A percentile compares a stretch with the other conserved stretches of the same genome.
Conservation (phyloP, 2,113 vertebrate genomes). For the Oxygymnocypris stewartii region DNA sequence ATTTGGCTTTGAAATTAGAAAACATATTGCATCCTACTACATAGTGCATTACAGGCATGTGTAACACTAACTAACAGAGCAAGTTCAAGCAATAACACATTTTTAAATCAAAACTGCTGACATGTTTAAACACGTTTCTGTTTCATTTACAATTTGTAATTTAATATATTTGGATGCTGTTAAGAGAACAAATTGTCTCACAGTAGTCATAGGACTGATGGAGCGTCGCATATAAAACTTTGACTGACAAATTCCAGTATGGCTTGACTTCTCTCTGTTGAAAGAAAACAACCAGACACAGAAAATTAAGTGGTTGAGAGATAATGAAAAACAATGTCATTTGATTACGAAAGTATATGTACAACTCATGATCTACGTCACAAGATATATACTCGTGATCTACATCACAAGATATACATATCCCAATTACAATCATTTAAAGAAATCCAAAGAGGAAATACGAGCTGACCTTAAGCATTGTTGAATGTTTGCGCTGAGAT, state of each 20-base stretch:
- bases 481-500: neutral
- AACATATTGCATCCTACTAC: neutral
- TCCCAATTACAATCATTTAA: no score
- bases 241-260: constrained; percentile 63
- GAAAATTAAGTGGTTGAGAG: neutral
- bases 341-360: neutral
- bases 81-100: neutral
- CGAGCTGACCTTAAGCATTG: constrained; percentile 27
- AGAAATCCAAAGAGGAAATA: neutral
- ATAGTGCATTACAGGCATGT: neutral
- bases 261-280: constrained; percentile 55
- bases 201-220: constrained; percentile 55
- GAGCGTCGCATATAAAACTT: constrained; percentile 54
- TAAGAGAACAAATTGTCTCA: constrained; percentile 18
- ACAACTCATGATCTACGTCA: neutral
- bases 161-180: neutral
- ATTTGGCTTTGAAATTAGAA: neutral
- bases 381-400: neutral
- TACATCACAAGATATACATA: neutral
- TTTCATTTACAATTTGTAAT: no score
- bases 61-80: neutral
- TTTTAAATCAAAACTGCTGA: neutral
- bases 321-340: neutral
- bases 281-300: constrained; percentile 11
- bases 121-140: neutral